Evolutionary conservation across 2,113 vertebrate genomes (phyloP), one percentile per base, ranked within the genome.

Genomic region (Emydura subglobosa): DNA sequence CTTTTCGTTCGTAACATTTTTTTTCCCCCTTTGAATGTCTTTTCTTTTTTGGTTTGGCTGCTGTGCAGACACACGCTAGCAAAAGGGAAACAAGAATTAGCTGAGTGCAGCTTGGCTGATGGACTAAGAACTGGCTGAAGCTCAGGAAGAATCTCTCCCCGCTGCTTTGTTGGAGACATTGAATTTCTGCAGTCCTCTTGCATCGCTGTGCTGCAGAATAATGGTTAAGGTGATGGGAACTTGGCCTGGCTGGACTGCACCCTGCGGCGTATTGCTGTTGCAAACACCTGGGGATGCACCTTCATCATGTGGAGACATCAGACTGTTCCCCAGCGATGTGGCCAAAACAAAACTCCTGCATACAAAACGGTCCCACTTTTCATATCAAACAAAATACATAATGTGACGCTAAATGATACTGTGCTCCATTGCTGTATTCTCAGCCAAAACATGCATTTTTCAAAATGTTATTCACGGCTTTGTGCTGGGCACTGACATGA

Each of bases 1-100:
- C 97, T 98, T 97, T 94, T 82, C 96, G 97, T 97, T 96, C 96
- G 95, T 94, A 97, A 96, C 92, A 96, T 96, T 94, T 96, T 95
- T 68, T 24, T 89, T 42, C 90, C 72, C 74, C 74, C 72, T 83
- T 82, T 76, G 92, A 85, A 93, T 74, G 80, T 51, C 91, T 94
- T 97, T 95, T 97, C 57, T 93, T 94, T 96, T 95, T 95, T 54
- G 88, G 89, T 94, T 87, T 91, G 86, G 91, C 93, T 93, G 85
- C 68, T 91, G 76, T 91, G 85, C 89, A 95, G 90, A 89, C 79
- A 49, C 76, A 85, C 42, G 61, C 88, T 91, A 95, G 85, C 72
- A 65, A 91, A 96, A 90, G 42, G 50, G 93, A 72, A 51, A 79
- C 2, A n/a, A 22, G 49, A 84, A 83, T 84, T 14, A 54, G 39